phyloP scores from a whole-genome alignment of 2,113 vertebrate species.

The Notechis scutatus region DNA sequence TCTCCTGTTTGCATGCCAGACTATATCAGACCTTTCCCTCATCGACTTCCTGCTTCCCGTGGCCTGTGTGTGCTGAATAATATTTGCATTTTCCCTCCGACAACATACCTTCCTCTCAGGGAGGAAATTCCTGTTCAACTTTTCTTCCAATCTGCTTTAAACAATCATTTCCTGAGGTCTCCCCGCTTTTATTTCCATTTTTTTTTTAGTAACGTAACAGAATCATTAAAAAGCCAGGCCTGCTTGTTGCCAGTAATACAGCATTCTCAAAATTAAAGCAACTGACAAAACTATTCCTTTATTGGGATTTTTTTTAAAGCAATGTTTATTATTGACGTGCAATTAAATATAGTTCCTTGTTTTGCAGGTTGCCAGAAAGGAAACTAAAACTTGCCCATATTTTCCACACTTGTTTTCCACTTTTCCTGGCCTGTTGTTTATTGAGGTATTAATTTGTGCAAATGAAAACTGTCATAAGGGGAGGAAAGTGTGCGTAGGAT shows the following conservation, averaged over 20 bases:
- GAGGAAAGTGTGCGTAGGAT: background rate
- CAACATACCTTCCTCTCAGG: conserved; percentile 25
- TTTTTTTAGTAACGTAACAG: background rate
- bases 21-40: conserved; percentile 23
- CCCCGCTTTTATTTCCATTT: background rate
- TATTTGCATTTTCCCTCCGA: conserved; percentile 41
- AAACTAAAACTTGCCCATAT: background rate
- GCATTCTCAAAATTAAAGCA: background rate
- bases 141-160: conserved; percentile 33
- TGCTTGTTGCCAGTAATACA: background rate
- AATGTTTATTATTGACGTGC: background rate
- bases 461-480: background rate
- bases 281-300: background rate
- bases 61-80: conserved; percentile 27
- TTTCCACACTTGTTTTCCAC: background rate
- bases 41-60: conserved; percentile 34
- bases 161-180: conserved; percentile 43
- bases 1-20: conserved; percentile 13
- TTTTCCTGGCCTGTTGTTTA: background rate
- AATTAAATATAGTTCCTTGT: background rate
- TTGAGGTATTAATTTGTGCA: background rate
- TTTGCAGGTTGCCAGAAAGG: background rate
- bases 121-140: conserved; percentile 49
- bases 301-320: background rate
- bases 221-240: conserved; percentile 9